Conservation (phyloP, 2,888 invertebrate species). For the Amphipoea oculea region DNA sequence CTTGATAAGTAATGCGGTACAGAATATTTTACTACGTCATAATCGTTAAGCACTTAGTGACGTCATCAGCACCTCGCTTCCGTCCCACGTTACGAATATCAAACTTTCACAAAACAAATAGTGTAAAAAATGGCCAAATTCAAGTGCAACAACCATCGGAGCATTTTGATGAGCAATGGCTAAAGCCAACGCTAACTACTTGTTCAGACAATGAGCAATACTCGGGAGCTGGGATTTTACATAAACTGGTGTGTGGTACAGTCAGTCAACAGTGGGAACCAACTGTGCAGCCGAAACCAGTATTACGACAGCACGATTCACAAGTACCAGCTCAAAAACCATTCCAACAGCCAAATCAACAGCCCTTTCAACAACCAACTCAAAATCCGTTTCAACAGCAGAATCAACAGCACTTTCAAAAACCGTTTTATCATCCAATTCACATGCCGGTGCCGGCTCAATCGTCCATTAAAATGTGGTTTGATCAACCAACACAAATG, state of each 20-base stretch:
- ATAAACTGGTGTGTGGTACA: not conserved
- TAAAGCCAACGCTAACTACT: not conserved
- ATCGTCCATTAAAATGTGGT: slow-evolving; percentile 4
- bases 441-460: not conserved
- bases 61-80: not conserved
- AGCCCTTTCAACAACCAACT: not conserved
- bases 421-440: not conserved
- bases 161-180: slow-evolving; percentile 10
- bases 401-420: not conserved
- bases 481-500: not conserved
- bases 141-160: not conserved
- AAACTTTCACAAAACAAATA: slow-evolving; percentile 15
- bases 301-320: slow-evolving; percentile 16
- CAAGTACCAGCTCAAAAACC: not conserved
- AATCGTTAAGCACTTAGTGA: slow-evolving; percentile 25
- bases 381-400: not conserved
- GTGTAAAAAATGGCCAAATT: not conserved
- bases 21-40: slow-evolving; percentile 31
- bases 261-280: not conserved
- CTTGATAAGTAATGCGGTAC: slow-evolving; percentile 29
- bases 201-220: slow-evolving; percentile 1
- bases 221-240: not conserved
- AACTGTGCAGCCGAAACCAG: not conserved
- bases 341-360: not conserved
- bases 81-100: slow-evolving; percentile 34